Percentiles rank a stretch among this genome's conserved stretches.
Evolutionary conservation across 2,113 vertebrate genomes (phyloP).

Genomic region (Catharus minimus): DNA sequence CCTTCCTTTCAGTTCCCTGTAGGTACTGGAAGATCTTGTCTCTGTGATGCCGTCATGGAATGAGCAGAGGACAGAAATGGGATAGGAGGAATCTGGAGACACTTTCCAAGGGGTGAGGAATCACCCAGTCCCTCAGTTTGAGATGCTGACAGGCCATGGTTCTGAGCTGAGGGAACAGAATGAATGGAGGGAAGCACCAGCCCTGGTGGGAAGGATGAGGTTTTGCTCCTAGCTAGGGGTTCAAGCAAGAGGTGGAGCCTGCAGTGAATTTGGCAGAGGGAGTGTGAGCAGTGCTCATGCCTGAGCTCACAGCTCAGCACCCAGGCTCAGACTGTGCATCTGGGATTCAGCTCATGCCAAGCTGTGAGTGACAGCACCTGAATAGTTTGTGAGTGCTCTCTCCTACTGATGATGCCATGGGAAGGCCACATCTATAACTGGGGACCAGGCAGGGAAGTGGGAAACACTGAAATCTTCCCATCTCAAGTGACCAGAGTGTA

Average conservation of each 20-base stretch:
- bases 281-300: fast-evolving
- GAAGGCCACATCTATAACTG: background rate
- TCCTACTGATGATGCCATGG: background rate
- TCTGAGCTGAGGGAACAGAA: background rate
- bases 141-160: background rate
- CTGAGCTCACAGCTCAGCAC: background rate
- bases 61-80: background rate
- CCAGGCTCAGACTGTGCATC: background rate
- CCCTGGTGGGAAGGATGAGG: background rate
- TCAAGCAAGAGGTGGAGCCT: background rate
- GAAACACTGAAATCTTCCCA: background rate
- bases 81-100: background rate
- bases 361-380: background rate
- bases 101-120: background rate
- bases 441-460: background rate
- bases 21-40: background rate
- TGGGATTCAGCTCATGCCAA: background rate
- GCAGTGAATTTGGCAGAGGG: background rate
- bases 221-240: fast-evolving
- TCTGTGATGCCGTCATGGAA: background rate
- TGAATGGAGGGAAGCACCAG: background rate
- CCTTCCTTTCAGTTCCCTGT: background rate
- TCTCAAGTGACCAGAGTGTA: background rate
- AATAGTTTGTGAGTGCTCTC: background rate
- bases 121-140: fast-evolving